Evolutionary conservation across 2,113 vertebrate species (phyloP), one percentile per base, ranked within the genome.

Genomic region (Kryptolebias marmoratus): DNA sequence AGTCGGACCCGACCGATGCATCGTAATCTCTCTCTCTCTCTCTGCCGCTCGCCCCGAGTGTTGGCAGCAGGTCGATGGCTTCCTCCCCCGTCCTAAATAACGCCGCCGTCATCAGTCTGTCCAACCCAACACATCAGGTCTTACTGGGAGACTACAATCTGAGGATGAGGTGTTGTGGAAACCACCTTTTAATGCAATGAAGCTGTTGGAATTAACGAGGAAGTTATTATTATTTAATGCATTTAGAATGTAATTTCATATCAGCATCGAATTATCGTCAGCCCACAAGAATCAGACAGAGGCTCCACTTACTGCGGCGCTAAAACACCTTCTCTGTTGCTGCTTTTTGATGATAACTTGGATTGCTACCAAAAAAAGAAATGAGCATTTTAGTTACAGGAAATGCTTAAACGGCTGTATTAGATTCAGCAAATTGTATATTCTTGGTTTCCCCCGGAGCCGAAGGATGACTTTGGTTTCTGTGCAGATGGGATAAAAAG

Each of bases 21-120:
- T 39, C 27, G 73, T 89, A 91, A 89, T 87, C 87, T 84, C 80
- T 62, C 18, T 66, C 60, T 48, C 77, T 71, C 79, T 68, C 87
- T 71, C 83, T 77, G 82, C 84, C 80, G 82, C 72, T 80, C 44
- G 59, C 64, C 68, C 60, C 68, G 4, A 22, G 22, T 22, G 22
- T 22, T 22, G 22, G 22, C 22, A 22, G 62, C 60, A 66, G 83
- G 87, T 88, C 81, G 32, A 90, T 88, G 83, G 74, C 67, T 80
- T 81, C 81, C 79, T 80, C 22, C 66, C 58, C 13, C 15, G 1
- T 30, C 55, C 66, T 72, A 50, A 81, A 80, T 67, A 67, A 74
- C 71, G n/a, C 53, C 47, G 53, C 66, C 5, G 1, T 53, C 86
- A 77, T 84, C 73, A 42, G 67, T 72, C 42, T 31, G 16, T 22